A percentile compares a stretch with the other conserved stretches of the same genome.
phyloP scores from a whole-genome alignment of 1,140 invertebrate species.

The Ips typographus region DNA sequence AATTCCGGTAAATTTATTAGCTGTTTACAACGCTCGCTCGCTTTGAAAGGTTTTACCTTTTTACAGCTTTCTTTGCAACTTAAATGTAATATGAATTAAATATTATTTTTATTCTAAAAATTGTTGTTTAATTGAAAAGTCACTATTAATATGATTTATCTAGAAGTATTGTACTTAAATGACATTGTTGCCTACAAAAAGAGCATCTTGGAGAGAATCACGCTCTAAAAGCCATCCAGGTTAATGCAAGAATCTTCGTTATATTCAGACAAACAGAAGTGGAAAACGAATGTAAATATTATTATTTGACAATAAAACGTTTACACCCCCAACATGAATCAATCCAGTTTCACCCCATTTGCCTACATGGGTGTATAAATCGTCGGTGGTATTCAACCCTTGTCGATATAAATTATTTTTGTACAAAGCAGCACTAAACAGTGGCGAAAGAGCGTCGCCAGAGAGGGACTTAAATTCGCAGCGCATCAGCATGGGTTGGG shows the following conservation, averaged over 20 bases:
- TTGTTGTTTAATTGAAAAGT: too few species aligned
- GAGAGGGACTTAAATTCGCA: conserved; percentile 30
- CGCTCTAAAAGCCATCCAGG: too few species aligned
- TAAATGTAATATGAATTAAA: too few species aligned
- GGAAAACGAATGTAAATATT: neutral
- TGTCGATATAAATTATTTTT: conserved; percentile 23
- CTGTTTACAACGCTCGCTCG: conserved; percentile 22
- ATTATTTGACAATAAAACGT: conserved; percentile 5
- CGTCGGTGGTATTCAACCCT: conserved; percentile 8
- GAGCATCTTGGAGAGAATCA: too few species aligned
- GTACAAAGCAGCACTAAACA: conserved; percentile 28
- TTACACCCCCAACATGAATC: conserved; percentile 2
- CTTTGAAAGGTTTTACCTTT: conserved; percentile 12
- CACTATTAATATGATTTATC: too few species aligned
- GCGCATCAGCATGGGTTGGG: conserved; percentile 36
- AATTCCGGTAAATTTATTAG: conserved; percentile 43
- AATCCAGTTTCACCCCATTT: conserved; percentile 1
- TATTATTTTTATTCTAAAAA: too few species aligned
- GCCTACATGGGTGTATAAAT: neutral
- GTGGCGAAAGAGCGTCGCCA: conserved; percentile 23
- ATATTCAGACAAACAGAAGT: too few species aligned
- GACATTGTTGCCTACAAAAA: too few species aligned
- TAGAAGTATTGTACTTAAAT: too few species aligned
- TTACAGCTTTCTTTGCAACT: neutral
- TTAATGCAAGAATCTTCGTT: too few species aligned